A percentile compares a stretch with the other conserved stretches of the same genome.
Conservation (phyloP, 2,113 vertebrate genomes). For the Myodes glareolus region DNA sequence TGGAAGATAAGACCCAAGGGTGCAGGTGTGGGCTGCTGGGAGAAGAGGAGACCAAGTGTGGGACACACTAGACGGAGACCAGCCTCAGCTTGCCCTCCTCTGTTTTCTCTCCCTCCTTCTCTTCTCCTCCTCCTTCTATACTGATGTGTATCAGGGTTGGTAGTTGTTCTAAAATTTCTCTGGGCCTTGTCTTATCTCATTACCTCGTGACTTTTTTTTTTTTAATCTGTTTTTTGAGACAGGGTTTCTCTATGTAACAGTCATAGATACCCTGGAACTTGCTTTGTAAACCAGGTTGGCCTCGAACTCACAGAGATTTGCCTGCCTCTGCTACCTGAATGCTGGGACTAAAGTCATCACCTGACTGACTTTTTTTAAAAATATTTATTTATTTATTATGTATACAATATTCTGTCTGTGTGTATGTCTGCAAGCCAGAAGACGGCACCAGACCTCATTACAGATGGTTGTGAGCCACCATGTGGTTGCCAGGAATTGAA, state of each 20-base stretch:
- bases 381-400: not conserved
- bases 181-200: not conserved
- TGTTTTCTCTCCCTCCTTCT: not conserved
- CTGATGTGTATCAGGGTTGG: not conserved
- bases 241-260: too few species aligned
- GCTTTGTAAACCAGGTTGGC: too few species aligned
- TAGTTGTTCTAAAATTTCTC: not conserved
- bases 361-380: not conserved
- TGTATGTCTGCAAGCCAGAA: too few species aligned
- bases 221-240: not conserved
- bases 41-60: not conserved
- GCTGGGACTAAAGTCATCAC: too few species aligned
- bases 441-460: too few species aligned
- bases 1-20: not conserved
- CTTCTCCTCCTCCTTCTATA: not conserved
- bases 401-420: too few species aligned
- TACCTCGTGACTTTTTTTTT: not conserved
- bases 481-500: too few species aligned
- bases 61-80: not conserved
- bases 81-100: not conserved
- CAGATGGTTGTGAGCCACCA: too few species aligned
- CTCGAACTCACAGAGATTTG: too few species aligned
- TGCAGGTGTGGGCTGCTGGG: not conserved
- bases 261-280: too few species aligned
- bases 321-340: too few species aligned